Percentiles rank a stretch among this genome's conserved stretches.
Evolutionary conservation across 1,140 invertebrate species (phyloP).

Genomic region (Drosophila paulistorum): DNA sequence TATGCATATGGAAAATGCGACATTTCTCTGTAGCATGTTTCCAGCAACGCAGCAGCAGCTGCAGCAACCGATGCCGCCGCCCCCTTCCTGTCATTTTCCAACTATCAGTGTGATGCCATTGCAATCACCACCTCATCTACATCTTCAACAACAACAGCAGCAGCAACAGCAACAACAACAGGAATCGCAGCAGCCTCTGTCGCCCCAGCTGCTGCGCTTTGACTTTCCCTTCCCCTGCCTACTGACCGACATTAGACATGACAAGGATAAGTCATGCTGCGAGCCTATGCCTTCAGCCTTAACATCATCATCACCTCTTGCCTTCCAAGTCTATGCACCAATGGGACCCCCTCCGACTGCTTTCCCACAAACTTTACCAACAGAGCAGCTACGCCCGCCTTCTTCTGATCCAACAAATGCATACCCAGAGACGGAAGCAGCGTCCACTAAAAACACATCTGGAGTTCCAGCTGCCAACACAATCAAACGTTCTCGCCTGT

Average conservation of each 20-base stretch:
- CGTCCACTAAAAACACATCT: neutral
- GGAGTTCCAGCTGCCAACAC: neutral
- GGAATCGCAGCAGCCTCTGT: constrained; percentile 23
- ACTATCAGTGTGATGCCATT: constrained; percentile 23
- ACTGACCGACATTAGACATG: constrained; percentile 20
- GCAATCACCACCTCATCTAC: neutral
- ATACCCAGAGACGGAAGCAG: neutral
- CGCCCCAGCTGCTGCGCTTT: constrained; percentile 30
- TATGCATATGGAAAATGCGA: constrained; percentile 12
- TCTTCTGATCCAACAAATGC: neutral
- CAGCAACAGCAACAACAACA: neutral
- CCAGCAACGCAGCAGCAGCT: neutral
- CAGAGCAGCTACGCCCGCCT: neutral
- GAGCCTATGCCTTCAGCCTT: neutral
- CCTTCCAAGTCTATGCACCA: constrained; percentile 42
- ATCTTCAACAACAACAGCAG: neutral
- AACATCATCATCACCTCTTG: neutral
- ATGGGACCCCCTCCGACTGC: neutral
- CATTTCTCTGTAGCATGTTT: constrained; percentile 20
- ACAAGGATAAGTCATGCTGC: constrained; percentile 24
- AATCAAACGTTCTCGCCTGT: constrained; percentile 23
- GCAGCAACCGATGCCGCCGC: constrained; percentile 12
- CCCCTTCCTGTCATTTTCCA: constrained; percentile 25
- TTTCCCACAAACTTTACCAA: no score
- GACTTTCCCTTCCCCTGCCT: constrained; percentile 40